Percentiles rank a stretch among this genome's conserved stretches.
Conservation (phyloP, 2,797 vertebrate genomes). For the Urophycis tenuis region DNA sequence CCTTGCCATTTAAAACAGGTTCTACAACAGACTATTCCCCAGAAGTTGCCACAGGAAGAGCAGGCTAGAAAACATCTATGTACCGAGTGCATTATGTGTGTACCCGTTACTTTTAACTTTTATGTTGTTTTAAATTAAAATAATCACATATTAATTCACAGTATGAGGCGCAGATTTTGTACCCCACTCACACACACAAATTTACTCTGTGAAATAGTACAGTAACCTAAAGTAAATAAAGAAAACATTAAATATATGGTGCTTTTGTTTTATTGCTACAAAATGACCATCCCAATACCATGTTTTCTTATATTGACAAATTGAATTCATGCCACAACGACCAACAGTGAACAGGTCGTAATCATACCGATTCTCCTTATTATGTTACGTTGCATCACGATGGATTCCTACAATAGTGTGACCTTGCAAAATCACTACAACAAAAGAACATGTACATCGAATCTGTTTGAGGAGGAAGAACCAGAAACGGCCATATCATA, state of each 20-base stretch:
- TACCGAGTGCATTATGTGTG: conserved; percentile 42
- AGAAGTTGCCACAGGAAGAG: conserved; percentile 14
- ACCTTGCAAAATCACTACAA: not conserved
- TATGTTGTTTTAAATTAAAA: not conserved
- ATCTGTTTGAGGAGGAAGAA: not conserved
- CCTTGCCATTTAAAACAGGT: conserved; percentile 50
- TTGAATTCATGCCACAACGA: not conserved
- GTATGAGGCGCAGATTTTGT: not conserved
- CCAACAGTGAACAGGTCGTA: not conserved
- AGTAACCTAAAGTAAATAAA: not conserved
- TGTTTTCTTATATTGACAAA: not conserved
- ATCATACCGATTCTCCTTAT: not conserved
- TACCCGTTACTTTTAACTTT: conserved; percentile 16
- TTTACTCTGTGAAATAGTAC: not conserved
- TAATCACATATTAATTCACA: not conserved
- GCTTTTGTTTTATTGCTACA: not conserved
- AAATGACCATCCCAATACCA: not conserved
- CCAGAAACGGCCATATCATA: conserved; percentile 10
- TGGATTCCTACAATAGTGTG: not conserved
- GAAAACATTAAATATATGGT: not conserved
- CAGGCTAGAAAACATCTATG: conserved; percentile 15
- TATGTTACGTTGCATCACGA: not conserved
- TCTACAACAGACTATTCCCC: conserved; percentile 35
- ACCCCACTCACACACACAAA: not conserved
- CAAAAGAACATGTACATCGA: not conserved